Conservation (phyloP, 2,888 invertebrate genomes). For the Auanema freiburgensis region DNA sequence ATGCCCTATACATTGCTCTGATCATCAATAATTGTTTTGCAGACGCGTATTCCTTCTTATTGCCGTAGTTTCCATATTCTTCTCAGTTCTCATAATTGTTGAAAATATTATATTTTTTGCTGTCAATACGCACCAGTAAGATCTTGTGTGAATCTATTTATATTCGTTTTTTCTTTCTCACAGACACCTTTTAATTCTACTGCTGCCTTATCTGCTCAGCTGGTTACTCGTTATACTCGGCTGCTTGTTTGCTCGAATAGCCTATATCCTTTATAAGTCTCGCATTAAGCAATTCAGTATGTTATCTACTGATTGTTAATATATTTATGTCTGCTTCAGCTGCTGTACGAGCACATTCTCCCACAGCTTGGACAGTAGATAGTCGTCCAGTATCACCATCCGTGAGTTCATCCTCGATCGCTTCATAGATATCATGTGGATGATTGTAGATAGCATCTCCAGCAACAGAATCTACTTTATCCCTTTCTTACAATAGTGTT, state of each 20-base stretch:
- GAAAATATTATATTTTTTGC: constrained; percentile 2
- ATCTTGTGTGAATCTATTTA: background rate
- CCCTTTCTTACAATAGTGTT: background rate
- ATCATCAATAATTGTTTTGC: background rate
- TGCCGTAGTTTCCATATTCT: constrained; percentile 5
- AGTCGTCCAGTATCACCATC: constrained; percentile 1
- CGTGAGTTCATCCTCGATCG: background rate
- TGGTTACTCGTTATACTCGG: too few species aligned
- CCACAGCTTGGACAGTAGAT: constrained; percentile 3
- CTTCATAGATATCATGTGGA: background rate
- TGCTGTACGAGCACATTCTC: background rate
- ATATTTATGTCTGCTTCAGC: constrained; percentile 1
- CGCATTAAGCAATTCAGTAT: background rate
- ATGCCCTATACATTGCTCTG: background rate
- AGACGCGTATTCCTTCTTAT: background rate
- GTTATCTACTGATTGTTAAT: too few species aligned
- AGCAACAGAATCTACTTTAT: background rate
- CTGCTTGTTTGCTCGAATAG: too few species aligned
- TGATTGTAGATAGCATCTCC: background rate
- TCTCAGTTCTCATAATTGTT: constrained; percentile 2
- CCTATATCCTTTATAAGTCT: background rate
- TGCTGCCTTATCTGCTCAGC: too few species aligned
- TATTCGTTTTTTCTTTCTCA: too few species aligned
- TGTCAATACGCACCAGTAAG: constrained; percentile 1
- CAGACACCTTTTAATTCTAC: too few species aligned